Base-by-base conservation (phyloP, 1,140 invertebrate species). In the Danaus melanippus region DNA sequence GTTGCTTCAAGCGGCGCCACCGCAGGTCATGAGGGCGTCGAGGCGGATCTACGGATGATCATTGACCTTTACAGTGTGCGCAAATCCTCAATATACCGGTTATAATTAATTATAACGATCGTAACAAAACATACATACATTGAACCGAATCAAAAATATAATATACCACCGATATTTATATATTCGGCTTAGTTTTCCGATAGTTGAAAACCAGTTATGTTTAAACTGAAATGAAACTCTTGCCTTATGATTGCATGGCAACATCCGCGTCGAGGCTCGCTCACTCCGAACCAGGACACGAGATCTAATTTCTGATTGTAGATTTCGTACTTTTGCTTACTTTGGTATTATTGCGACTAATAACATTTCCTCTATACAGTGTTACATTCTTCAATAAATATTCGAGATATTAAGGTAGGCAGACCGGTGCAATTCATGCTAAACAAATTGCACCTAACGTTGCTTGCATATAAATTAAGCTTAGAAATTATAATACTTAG, bases 41-140 rank as follows among this genome's bases (percentile, higher is more conserved):
- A 86, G 74, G 79, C 83, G 83, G 81, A 86, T 86, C 83, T 84
- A 82, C 75, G 72, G 80, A 83, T 86, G 83, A 86, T 83, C 83
- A 86, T 81, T 83, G 83, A 86, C 83, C 80, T 86, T 85, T 84
- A 78, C 60, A 64, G 76, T 73, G 76, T 70, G 78, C 76, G 67
- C 71, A 76, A 74, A 73, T 67, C 67, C 66, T 67, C 65, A 74
- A 51, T 62, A 64, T 79, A 79, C 76, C 79, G 78, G 80, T 84
- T 82, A 74, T 79, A 74, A 77, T 73, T 77, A 70, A 83, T 80
- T 81, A 73, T 74, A 44, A 15, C 44, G 42, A 41, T n/a, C 42
- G 44, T 50, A 50, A 42, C 56, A 51, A 42, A 51, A 48, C 49
- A 48, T 41, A 58, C 50, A 45, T 17, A 52, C 50, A 12, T 46